Conservation (phyloP, 2,797 vertebrate species). For the Stomatorhinus walkeri region DNA sequence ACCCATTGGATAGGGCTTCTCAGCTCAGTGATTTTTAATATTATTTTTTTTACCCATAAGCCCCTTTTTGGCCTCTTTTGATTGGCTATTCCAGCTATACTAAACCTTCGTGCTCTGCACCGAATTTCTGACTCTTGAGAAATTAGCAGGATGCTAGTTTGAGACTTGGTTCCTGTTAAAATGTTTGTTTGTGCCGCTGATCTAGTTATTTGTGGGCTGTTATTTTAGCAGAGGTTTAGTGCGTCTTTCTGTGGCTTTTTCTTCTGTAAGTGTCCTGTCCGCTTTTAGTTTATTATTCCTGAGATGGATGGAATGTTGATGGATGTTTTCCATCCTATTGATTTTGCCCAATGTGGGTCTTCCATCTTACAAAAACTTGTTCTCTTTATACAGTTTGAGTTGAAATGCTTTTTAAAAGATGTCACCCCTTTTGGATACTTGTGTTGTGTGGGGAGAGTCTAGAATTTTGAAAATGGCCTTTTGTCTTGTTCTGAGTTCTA, state of each 20-base stretch:
- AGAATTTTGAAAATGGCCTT: neutral
- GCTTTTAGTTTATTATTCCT: slow-evolving; percentile 4
- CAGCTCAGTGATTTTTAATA: neutral
- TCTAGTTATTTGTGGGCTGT: neutral
- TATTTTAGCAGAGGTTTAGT: neutral
- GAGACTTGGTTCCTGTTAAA: neutral
- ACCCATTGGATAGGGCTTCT: slow-evolving; percentile 7
- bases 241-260: slow-evolving; percentile 7
- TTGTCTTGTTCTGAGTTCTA: neutral
- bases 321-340: neutral
- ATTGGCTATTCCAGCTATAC: neutral
- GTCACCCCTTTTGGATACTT: neutral
- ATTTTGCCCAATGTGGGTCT: neutral
- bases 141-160: neutral
- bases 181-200: neutral
- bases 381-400: neutral
- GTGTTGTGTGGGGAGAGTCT: neutral
- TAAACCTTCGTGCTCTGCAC: neutral
- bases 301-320: slow-evolving; percentile 3
- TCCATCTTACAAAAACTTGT: neutral
- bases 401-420: neutral
- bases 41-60: neutral
- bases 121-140: neutral
- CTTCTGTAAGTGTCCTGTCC: neutral
- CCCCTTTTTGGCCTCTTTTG: neutral